Percentiles rank a stretch among this genome's conserved stretches.
Evolutionary conservation across 2,888 invertebrate genomes (phyloP).

Genomic region (Drosophila kanekoi): DNA sequence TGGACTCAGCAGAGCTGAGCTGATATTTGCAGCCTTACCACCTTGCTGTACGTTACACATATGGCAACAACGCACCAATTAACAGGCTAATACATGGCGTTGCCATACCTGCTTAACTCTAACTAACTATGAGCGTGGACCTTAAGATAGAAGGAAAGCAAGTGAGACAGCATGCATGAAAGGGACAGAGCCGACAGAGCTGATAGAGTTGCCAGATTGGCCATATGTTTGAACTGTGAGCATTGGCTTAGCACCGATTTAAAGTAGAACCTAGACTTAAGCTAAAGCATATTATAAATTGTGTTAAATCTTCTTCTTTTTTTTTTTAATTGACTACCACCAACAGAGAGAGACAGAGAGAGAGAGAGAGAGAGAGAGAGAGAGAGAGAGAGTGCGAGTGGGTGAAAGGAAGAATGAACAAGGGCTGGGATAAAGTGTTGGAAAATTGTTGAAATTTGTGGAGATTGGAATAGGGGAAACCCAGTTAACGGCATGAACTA

Average conservation of each 20-base stretch:
- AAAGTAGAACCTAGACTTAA: constrained; percentile 69
- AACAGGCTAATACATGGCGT: not conserved
- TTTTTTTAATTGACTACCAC: constrained; percentile 60
- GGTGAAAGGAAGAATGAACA: not conserved
- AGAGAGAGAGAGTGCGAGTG: not conserved
- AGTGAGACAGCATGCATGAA: constrained; percentile 13
- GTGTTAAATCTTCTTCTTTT: constrained; percentile 15
- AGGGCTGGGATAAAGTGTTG: too few species aligned
- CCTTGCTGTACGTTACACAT: too few species aligned
- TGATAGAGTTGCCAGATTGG: constrained; percentile 36
- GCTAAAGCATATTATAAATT: constrained; percentile 49
- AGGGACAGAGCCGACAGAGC: not conserved
- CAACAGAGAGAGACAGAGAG: constrained; percentile 26
- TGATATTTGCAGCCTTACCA: too few species aligned
- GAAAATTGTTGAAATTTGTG: not conserved
- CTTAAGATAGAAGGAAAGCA: constrained; percentile 20
- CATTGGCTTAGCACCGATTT: constrained; percentile 80
- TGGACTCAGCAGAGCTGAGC: not conserved
- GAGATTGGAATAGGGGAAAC: constrained; percentile 17
- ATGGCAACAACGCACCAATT: too few species aligned
- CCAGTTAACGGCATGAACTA: constrained; percentile 64
- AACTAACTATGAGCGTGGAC: constrained; percentile 2
- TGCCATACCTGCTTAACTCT: not conserved
- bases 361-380: not conserved
- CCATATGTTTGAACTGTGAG: constrained; percentile 61